Evolutionary conservation across 2,797 vertebrate species (phyloP), one percentile per base, ranked within the genome.

Genomic region (Amazona ochrocephala): DNA sequence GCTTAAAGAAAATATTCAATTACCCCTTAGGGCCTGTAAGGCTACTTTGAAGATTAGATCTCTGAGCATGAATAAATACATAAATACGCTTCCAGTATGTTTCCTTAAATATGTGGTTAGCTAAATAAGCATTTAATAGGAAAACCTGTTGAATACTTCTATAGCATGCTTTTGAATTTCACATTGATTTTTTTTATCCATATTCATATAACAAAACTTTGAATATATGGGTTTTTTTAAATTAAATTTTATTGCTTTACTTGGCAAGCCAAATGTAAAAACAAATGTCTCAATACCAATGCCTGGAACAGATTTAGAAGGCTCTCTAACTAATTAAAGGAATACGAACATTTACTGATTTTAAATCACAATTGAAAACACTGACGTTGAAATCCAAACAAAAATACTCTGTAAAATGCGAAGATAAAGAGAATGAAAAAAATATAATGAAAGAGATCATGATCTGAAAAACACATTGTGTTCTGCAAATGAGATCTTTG

Each of bases 31-130:
- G n/a, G 72, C 26, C 34, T 85, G 27, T 74, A 87, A 62, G 34
- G 29, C 12, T 82, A 68, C 94, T 96, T 90, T 94, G 91, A 96
- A 97, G 90, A 95, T 95, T 72, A 92, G 27, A 87, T 89, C 75
- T 89, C 61, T 62, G 84, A 64, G 65, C 15, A 5, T 85, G 72
- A 89, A 94, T 80, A 96, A 91, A 92, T 66, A 65, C 85, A 76
- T 86, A 89, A 93, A 89, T 84, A 83, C 4, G 3, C 10, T 82
- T 58, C 20, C 30, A 75, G 14, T 62, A 58, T 8, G 2, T 39
- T 77, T 92, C 74, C 62, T 51, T 74, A 72, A 64, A 72, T 65
- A 70, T 53, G 50, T 0, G 10, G 80, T 91, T 90, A 93, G 44
- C 27, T 86, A 90, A 91, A 93, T 0, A 92, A 39, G 5, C 24